phyloP scores from a whole-genome alignment of 2,888 invertebrate genomes.

The Meghimatium bilineatum region DNA sequence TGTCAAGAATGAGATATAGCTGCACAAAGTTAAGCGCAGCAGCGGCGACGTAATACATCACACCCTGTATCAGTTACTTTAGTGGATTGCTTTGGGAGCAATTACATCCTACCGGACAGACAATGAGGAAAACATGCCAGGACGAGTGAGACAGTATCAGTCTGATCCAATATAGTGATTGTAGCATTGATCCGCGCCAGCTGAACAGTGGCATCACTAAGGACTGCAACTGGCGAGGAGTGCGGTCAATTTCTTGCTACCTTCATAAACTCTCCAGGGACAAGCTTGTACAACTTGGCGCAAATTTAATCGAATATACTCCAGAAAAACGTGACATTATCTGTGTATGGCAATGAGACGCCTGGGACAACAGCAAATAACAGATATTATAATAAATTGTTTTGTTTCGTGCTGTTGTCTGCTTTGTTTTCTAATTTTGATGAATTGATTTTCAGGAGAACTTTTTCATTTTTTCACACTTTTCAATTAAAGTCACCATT shows the following conservation, averaged over 20 bases:
- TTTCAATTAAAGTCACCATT: too few species aligned
- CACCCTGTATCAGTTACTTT: slow-evolving; percentile 15
- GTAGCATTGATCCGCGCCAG: slow-evolving; percentile 20
- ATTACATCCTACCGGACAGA: neutral
- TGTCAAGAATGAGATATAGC: neutral
- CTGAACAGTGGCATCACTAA: neutral
- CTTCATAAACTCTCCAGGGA: neutral
- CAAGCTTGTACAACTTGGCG: slow-evolving; percentile 1
- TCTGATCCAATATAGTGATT: slow-evolving; percentile 22
- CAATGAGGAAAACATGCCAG: neutral
- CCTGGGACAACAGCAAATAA: neutral
- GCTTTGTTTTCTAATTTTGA: neutral
- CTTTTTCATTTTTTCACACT: too few species aligned
- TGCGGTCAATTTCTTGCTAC: neutral
- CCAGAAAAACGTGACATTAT: neutral
- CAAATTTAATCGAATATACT: slow-evolving; percentile 20
- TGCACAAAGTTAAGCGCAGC: neutral
- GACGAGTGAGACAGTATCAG: neutral
- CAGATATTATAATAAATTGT: neutral
- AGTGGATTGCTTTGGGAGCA: slow-evolving; percentile 10
- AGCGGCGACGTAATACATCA: neutral
- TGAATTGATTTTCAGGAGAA: too few species aligned
- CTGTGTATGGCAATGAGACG: neutral
- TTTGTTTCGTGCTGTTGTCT: neutral
- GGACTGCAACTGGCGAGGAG: neutral